Evolutionary conservation across 1,140 invertebrate species (phyloP), one percentile per base, ranked within the genome.

Genomic region (Frieseomelitta varia): DNA sequence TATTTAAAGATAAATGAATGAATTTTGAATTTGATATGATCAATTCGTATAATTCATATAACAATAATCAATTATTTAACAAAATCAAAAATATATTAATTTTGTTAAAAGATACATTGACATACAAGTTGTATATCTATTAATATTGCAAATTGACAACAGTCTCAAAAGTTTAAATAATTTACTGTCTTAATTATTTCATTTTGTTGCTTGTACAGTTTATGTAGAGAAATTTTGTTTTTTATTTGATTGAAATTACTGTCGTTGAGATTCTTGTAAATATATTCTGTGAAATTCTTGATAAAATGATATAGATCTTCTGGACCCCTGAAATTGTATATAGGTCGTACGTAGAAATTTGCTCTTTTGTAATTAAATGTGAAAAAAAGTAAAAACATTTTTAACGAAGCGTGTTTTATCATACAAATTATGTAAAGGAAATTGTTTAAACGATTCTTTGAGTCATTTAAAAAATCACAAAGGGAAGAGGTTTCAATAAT

Each of bases 301-400:
- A 79, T 47, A 51, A 79, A 61, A 84, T 24, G 67, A 84, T 76
- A 82, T 53, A 69, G 51, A 82, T 71, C 75, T 84, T 84, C 79
- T 71, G 65, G 75, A 84, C 81, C 67, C 55, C 76, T 71, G 19
- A 69, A 79, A 78, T 14, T 84, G 75, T 84, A 79, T 51, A 78
- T 71, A 84, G 47, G n/a, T 84, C 47, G 56, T 56, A 69, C 67
- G 27, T 84, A 71, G 81, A 78, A 69, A 71, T 71, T 77, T 84
- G 75, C 56, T 84, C 75, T 84, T 83, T 84, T 84, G 75, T 84
- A 84, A 79, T 79, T 84, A 84, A 79, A 84, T 12, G 56, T 71
- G 39, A 53, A 78, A 27, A 56, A 51, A 79, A 84, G 27, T 27
- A 78, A 76, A 78, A 83, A 61, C 53, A 63, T 84, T 84, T 84